These are phyloP conservation scores for Astur gentilis DNA, from an alignment of 2,113 vertebrate genomes.

Conservation along the genomic window DNA sequence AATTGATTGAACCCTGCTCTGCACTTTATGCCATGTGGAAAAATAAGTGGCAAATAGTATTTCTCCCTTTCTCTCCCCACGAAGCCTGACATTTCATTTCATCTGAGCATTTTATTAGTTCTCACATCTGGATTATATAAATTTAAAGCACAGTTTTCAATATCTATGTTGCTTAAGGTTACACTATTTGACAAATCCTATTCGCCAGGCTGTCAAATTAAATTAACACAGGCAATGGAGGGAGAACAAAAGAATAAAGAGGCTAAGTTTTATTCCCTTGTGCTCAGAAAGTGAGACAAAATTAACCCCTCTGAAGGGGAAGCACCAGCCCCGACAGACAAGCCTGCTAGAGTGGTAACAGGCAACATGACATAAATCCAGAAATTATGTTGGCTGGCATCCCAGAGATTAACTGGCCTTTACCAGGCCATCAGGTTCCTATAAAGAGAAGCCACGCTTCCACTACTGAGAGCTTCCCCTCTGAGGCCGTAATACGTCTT, in stretches of 20 bases:
- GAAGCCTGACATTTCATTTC: constrained; percentile 55
- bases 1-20: constrained; percentile 24
- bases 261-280: background rate
- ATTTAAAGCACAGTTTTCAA: constrained; percentile 65
- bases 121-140: constrained; percentile 73
- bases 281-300: background rate
- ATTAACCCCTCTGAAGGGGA: background rate
- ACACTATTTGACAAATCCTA: constrained; percentile 69
- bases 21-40: constrained; percentile 13
- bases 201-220: constrained; percentile 69
- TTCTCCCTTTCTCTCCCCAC: background rate
- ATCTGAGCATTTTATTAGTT: constrained; percentile 46
- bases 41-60: constrained; percentile 34
- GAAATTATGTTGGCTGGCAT: background rate
- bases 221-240: constrained; percentile 57
- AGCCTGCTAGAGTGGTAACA: background rate
- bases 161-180: constrained; percentile 66
- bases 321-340: background rate
- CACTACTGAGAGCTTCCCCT: background rate
- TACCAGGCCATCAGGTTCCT: background rate
- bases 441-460: background rate
- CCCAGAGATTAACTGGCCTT: background rate
- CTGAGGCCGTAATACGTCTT: background rate
- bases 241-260: constrained; percentile 26
- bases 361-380: background rate